Evolutionary conservation across 2,888 invertebrate species (phyloP).

Genomic region (Salticus scenicus): DNA sequence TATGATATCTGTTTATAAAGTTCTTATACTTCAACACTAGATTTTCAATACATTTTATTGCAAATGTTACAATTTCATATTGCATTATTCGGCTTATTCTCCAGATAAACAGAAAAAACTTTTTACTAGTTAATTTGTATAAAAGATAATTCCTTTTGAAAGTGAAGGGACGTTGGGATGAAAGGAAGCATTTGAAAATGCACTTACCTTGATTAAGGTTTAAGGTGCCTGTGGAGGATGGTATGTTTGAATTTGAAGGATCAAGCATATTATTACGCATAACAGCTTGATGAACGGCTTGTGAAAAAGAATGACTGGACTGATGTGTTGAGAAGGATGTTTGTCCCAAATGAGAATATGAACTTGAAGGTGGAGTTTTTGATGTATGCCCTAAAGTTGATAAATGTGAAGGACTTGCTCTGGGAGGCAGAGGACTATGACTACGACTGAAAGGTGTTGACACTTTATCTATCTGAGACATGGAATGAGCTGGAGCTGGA

Average conservation of each 20-base stretch:
- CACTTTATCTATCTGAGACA: conserved; percentile 59
- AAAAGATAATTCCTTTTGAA: too few relatives aligned
- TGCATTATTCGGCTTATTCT: too few relatives aligned
- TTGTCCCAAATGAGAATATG: conserved; percentile 55
- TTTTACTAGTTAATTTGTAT: too few relatives aligned
- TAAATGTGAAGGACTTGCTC: conserved; percentile 57
- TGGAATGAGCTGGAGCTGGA: conserved; percentile 61
- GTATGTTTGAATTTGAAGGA: conserved; percentile 43
- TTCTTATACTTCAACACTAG: too few relatives aligned
- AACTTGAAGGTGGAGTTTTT: conserved; percentile 60
- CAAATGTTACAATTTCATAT: too few relatives aligned
- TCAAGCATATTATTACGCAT: conserved; percentile 51
- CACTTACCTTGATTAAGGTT: conserved; percentile 54
- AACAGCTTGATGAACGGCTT: conserved; percentile 45
- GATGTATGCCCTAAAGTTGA: conserved; percentile 35
- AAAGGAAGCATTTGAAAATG: too few relatives aligned
- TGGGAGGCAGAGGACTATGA: conserved; percentile 61
- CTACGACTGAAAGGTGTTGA: conserved; percentile 54
- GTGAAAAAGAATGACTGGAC: conserved; percentile 65
- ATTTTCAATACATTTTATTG: too few relatives aligned
- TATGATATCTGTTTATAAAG: too few relatives aligned
- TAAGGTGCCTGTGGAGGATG: conserved; percentile 43
- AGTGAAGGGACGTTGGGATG: too few relatives aligned
- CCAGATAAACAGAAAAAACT: too few relatives aligned
- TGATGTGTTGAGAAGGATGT: conserved; percentile 60